These are phyloP conservation scores for Dryadula phaetusa DNA, from an alignment of 2,888 invertebrate genomes.

Conservation along the genomic window DNA sequence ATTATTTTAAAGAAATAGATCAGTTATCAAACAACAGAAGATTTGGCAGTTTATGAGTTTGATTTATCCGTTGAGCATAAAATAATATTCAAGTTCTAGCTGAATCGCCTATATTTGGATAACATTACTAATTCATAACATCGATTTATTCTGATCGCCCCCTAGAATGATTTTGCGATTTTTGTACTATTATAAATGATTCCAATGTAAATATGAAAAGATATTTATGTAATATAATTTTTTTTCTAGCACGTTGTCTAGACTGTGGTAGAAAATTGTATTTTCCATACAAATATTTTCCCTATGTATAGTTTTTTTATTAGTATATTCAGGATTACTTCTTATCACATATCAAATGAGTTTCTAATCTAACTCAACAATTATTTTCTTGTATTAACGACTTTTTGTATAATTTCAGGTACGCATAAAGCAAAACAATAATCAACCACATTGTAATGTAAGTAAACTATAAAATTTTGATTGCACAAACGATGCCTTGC, in stretches of 20 bases:
- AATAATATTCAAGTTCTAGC: neutral
- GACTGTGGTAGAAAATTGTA: neutral
- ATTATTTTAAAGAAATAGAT: too few relatives aligned
- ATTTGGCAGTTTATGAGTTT: neutral
- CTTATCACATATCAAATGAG: too few relatives aligned
- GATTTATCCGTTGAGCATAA: neutral
- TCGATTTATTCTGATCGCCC: neutral
- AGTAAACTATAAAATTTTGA: constrained; percentile 6
- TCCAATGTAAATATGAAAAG: neutral
- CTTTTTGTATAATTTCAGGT: constrained; percentile 13
- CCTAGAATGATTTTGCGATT: neutral
- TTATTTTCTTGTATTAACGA: neutral
- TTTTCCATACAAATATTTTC: neutral
- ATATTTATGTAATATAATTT: neutral
- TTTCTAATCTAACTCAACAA: neutral
- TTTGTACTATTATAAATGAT: neutral
- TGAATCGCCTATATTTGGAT: neutral
- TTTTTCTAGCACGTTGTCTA: neutral
- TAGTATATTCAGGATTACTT: too few relatives aligned
- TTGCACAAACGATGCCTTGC: neutral
- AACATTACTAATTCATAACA: neutral
- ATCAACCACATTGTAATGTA: neutral
- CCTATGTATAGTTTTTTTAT: too few relatives aligned
- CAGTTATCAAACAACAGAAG: too few relatives aligned
- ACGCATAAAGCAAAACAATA: neutral